Base-by-base conservation (phyloP, 1,140 invertebrate genomes). In the Conus betulinus region DNA sequence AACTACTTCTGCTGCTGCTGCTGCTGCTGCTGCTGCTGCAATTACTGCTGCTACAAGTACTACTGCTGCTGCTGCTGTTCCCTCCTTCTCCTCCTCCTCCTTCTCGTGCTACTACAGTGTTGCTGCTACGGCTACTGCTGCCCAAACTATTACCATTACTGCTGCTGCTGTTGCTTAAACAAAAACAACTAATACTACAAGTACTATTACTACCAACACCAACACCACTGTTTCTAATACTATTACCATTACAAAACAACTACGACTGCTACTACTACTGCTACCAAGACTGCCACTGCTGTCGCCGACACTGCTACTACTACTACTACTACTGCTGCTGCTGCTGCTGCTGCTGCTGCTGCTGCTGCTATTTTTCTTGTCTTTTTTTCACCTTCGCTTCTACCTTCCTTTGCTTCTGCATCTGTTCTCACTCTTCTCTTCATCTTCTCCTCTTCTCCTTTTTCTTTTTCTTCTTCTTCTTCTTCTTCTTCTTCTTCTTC, bases 261-360 rank as follows among this genome's bases (percentile, higher is more conserved):
- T 39, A 39, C 0, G 39, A 39, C 39, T 39, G 39, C 39, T 39
- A 39, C 39, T 39, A 39, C 39, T 39, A 39, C 39, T 39, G 39
- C 39, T 39, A 39, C 39, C 3, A 39, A 0, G 0, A 39, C 39
- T 39, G 39, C 39, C 39, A 3, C 39, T 39, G 39, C 79, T 88
- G 13, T 85, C 67, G 20, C 85, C 88, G 25, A 4, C 67, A 1
- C 88, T 81, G 78, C 3, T 89, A 82, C 87, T 89, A 6, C 84
- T 81, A 78, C 67, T 78, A 78, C 88, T 84, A 13, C 88, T 25
- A 71, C 51, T 89, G 17, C 86, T 87, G 2, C 78, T 87, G 3
- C 88, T 89, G 39, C 85, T 89, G 63, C 87, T 39, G 63, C 88
- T 55, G 23, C 67, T 89, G 15, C 84, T 89, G n/a, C 10, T 89